Base-by-base conservation (phyloP, 2,113 vertebrate genomes). In the Gulo gulo region DNA sequence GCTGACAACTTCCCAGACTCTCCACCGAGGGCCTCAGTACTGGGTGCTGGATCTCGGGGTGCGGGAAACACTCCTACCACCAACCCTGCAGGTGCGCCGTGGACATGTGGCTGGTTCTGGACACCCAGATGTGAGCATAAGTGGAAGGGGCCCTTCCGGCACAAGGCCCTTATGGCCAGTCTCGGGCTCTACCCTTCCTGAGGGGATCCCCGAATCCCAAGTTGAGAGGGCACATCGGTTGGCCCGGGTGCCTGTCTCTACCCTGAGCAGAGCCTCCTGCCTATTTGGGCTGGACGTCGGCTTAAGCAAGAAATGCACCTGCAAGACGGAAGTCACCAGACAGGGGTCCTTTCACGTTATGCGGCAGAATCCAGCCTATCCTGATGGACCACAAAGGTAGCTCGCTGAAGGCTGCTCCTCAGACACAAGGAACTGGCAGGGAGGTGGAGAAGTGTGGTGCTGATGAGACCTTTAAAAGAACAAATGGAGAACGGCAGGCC, bases 21-120 rank as follows among this genome's bases (percentile, higher is more conserved):
- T 31, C 65, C 24, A 71, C 4, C 1, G 16, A 78, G 23, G 0
- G 4, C 21, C 61, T 78, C 45, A 4, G 59, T 83, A 7, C 50
- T 24, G 31, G 29, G 23, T 15, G 0, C 36, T 26, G 36, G 36
- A 2, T 39, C 20, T 59, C 2, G 18, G 23, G 52, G 8, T 23
- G 7, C 31, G 4, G 83, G 59, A 52, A 36, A 42, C 6, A 0
- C 24, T 16, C 55, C 23, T 42, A 4, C 7, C 0, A 0, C 47
- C n/a, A 50, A 31, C 16, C 31, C 36, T 45, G 50, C 31, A 59
- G 20, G 1, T 59, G 1, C 67, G 47, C 21, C 7, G 3, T 8
- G 29, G 39, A 12, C 55, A 3, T 0, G 4, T 45, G 52, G 63
- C 39, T 42, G 73, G 7, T 23, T 76, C 79, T 45, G 34, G 57